These are phyloP conservation scores for Alloscopus bannaensis DNA, from an alignment of 2,888 invertebrate species.

Conservation along the genomic window DNA sequence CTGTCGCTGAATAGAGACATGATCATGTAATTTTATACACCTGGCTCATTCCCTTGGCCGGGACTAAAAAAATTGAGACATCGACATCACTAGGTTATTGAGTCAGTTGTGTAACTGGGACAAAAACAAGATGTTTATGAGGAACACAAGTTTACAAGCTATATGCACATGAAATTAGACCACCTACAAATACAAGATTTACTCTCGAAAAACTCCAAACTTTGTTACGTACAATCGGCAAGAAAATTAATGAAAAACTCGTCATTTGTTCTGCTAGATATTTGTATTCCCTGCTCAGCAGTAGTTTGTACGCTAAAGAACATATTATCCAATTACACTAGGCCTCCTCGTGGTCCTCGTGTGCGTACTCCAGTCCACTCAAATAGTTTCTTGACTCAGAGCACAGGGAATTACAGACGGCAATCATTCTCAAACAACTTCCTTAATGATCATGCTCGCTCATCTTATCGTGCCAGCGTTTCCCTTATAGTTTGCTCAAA, in stretches of 20 bases:
- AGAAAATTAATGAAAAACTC: too few species aligned
- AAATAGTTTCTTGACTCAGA: not conserved
- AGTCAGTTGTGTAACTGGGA: constrained; percentile 39
- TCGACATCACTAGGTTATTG: constrained; percentile 40
- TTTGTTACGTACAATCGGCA: not conserved
- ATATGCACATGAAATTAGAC: constrained; percentile 1
- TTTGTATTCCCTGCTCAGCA: too few species aligned
- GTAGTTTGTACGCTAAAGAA: too few species aligned
- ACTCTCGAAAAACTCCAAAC: not conserved
- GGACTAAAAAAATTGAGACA: constrained; percentile 32
- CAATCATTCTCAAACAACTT: not conserved
- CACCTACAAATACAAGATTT: constrained; percentile 3
- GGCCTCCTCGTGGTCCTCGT: not conserved
- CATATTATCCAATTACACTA: too few species aligned
- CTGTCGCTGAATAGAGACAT: too few species aligned
- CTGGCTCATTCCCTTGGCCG: constrained; percentile 7
- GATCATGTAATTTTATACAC: constrained; percentile 28
- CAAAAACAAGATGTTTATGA: not conserved
- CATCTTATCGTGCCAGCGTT: not conserved
- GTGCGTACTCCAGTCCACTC: not conserved
- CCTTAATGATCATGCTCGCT: not conserved
- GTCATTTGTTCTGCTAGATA: too few species aligned
- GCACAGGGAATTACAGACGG: not conserved
- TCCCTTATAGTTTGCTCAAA: not conserved
- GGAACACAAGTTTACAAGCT: not conserved